phyloP scores from a whole-genome alignment of 1,140 invertebrate species.

The Conopomorpha cramerella region DNA sequence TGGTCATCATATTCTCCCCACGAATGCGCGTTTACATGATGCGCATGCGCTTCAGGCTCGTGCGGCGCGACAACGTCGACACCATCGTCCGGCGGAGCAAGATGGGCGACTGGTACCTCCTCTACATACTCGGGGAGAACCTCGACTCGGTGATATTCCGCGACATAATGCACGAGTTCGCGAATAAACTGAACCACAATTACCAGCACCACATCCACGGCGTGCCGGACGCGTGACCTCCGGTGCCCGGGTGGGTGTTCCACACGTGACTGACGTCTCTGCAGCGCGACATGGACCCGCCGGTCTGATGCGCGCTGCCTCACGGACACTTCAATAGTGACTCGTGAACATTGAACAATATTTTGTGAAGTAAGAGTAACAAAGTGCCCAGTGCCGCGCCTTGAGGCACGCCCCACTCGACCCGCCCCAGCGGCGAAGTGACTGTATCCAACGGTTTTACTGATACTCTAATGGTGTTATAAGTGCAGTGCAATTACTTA shows the following conservation, averaged over 20 bases:
- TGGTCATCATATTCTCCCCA: slow-evolving; percentile 67
- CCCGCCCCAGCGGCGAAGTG: slow-evolving; percentile 16
- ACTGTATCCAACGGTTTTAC: background rate
- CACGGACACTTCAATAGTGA: background rate
- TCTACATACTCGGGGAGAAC: slow-evolving; percentile 95
- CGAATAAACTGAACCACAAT: slow-evolving; percentile 80
- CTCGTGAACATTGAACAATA: background rate
- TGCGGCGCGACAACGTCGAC: slow-evolving; percentile 86
- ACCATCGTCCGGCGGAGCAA: slow-evolving; percentile 88
- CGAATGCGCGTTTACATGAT: slow-evolving; percentile 88
- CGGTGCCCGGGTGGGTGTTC: slow-evolving; percentile 54
- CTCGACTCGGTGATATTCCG: slow-evolving; percentile 93
- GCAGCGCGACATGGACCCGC: slow-evolving; percentile 52
- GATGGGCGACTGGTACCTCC: slow-evolving; percentile 94
- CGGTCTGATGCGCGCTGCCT: slow-evolving; percentile 19
- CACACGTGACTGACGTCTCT: slow-evolving; percentile 54
- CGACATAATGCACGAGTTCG: slow-evolving; percentile 90
- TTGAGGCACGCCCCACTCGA: slow-evolving; percentile 22
- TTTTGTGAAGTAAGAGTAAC: slow-evolving; percentile 1
- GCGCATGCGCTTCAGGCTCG: slow-evolving; percentile 83
- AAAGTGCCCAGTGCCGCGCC: slow-evolving; percentile 24
- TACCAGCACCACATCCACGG: slow-evolving; percentile 78
- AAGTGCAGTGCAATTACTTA: slow-evolving; percentile 53
- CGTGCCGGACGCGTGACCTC: slow-evolving; percentile 74
- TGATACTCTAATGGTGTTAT: slow-evolving; percentile 22